A percentile compares a stretch with the other conserved stretches of the same genome.
Evolutionary conservation across 1,140 invertebrate genomes (phyloP).

Genomic region (Tigriopus japonicus): DNA sequence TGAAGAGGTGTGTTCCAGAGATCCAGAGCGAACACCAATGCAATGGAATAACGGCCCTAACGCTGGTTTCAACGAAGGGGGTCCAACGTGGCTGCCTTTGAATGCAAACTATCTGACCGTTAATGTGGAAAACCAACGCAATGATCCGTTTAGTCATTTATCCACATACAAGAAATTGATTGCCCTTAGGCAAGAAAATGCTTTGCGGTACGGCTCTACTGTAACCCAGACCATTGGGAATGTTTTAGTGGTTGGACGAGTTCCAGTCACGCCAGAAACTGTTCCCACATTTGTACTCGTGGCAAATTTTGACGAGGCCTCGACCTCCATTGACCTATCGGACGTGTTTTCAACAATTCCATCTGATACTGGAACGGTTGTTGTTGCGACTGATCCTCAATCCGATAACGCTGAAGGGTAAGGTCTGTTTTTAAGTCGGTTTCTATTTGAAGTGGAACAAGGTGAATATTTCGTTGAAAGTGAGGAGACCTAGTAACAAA

Average conservation of each 20-base stretch:
- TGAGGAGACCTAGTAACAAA: too few relatives aligned
- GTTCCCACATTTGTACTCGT: neutral
- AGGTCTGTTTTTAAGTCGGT: too few relatives aligned
- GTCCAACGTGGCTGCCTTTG: slow-evolving; percentile 47
- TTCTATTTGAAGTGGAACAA: too few relatives aligned
- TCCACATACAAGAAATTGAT: slow-evolving; percentile 25
- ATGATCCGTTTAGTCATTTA: slow-evolving; percentile 20
- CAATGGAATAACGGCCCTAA: slow-evolving; percentile 42
- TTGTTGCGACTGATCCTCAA: too few relatives aligned
- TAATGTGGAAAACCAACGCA: slow-evolving; percentile 32
- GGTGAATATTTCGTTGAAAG: too few relatives aligned
- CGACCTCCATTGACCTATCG: neutral
- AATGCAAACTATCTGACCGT: slow-evolving; percentile 30
- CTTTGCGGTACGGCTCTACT: neutral
- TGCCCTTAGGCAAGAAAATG: slow-evolving; percentile 23
- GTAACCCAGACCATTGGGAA: neutral
- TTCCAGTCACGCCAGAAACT: neutral
- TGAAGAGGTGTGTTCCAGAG: slow-evolving; percentile 24
- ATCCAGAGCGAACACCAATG: slow-evolving; percentile 48
- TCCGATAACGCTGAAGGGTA: too few relatives aligned
- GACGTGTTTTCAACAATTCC: neutral
- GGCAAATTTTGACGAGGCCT: neutral
- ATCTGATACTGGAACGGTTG: too few relatives aligned
- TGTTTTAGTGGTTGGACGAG: neutral
- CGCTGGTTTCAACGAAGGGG: slow-evolving; percentile 38